These are phyloP conservation scores for Elmis aenea DNA, from an alignment of 2,888 invertebrate genomes.

Conservation along the genomic window DNA sequence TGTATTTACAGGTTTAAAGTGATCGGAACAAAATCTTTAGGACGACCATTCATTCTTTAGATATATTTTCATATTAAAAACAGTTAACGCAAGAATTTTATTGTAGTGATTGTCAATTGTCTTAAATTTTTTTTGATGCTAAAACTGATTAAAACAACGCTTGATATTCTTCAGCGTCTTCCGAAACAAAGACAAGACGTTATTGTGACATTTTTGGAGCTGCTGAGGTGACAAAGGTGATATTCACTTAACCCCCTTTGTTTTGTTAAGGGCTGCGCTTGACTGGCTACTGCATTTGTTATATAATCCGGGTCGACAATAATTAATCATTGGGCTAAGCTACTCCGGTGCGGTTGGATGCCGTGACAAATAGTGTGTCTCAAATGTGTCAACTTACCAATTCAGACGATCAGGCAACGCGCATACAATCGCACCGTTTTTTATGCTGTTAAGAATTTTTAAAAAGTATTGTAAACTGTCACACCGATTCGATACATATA, in stretches of 20 bases:
- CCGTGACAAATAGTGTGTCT: slow-evolving; percentile 44
- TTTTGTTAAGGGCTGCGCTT: slow-evolving; percentile 34
- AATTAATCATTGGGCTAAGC: slow-evolving; percentile 39
- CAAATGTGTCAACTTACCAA: slow-evolving; percentile 40
- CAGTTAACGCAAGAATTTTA: too few species aligned
- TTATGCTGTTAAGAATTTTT: slow-evolving; percentile 28
- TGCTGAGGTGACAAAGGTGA: slow-evolving; percentile 14
- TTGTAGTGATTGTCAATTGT: too few species aligned
- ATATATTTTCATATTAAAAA: too few species aligned
- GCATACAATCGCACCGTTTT: slow-evolving; percentile 36
- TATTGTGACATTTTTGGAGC: slow-evolving; percentile 15
- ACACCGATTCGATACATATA: slow-evolving; percentile 32
- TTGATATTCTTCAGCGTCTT: too few species aligned
- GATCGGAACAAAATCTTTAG: too few species aligned
- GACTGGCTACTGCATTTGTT: slow-evolving; percentile 33
- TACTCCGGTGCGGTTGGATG: slow-evolving; percentile 36
- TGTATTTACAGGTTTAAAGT: too few species aligned
- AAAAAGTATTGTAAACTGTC: slow-evolving; percentile 38
- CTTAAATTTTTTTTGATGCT: too few species aligned
- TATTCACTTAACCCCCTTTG: slow-evolving; percentile 38
- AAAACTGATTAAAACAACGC: too few species aligned
- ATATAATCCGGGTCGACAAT: slow-evolving; percentile 39
- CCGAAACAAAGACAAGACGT: too few species aligned
- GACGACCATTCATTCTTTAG: too few species aligned
- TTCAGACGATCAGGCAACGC: slow-evolving; percentile 31